Evolutionary conservation across 1,140 invertebrate species (phyloP).

Genomic region (Calephelis virginiensis): DNA sequence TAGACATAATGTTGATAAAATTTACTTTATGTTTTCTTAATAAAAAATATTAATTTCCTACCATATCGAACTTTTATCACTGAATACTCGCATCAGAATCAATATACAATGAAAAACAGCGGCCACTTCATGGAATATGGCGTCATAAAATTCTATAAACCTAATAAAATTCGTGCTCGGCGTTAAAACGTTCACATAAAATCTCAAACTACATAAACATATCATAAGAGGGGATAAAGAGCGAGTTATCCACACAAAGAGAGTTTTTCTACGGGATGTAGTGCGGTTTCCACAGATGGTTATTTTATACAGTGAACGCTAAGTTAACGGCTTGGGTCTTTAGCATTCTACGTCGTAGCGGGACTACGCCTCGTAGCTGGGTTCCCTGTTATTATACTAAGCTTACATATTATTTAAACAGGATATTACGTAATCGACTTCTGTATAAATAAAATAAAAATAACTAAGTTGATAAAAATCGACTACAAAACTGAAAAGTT

Average conservation of each 20-base stretch:
- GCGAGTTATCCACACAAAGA: slow-evolving; percentile 73
- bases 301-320: slow-evolving; percentile 73
- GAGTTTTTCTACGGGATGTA: slow-evolving; percentile 70
- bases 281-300: slow-evolving; percentile 69
- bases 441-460: neutral
- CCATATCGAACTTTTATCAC: slow-evolving; percentile 33
- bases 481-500: too few species aligned
- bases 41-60: neutral
- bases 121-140: slow-evolving; percentile 65
- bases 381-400: neutral
- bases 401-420: neutral
- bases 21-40: neutral
- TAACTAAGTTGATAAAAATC: too few species aligned
- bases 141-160: slow-evolving; percentile 76
- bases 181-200: slow-evolving; percentile 77
- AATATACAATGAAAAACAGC: slow-evolving; percentile 73
- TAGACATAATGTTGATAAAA: too few species aligned
- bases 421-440: neutral
- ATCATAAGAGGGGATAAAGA: slow-evolving; percentile 74
- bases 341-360: slow-evolving; percentile 46
- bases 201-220: slow-evolving; percentile 78
- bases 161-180: slow-evolving; percentile 76
- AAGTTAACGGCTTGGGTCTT: slow-evolving; percentile 64
- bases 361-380: slow-evolving; percentile 24
- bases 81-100: slow-evolving; percentile 50